phyloP scores from a whole-genome alignment of 2,888 invertebrate species.

The Amphipyra berbera region DNA sequence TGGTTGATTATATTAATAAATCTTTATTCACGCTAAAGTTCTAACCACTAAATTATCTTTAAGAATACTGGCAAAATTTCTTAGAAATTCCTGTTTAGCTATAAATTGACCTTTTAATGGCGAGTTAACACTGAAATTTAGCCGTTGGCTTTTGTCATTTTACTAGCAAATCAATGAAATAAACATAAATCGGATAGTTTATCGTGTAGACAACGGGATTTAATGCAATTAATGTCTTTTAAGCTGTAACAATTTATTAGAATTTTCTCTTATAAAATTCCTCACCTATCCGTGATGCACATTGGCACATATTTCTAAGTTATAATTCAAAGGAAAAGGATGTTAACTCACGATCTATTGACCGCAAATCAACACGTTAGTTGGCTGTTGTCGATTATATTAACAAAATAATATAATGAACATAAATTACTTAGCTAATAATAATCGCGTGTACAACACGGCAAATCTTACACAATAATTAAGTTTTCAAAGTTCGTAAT shows the following conservation, averaged over 20 bases:
- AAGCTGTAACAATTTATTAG: constrained; percentile 1
- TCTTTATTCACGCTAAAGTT: constrained; percentile 5
- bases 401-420: constrained; percentile 23
- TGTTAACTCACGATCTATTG: constrained; percentile 18
- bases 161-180: constrained; percentile 2
- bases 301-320: not conserved
- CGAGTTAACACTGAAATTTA: not conserved
- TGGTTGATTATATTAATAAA: constrained; percentile 3
- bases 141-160: not conserved
- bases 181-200: constrained; percentile 20
- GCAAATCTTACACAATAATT: constrained; percentile 17
- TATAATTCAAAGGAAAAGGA: not conserved
- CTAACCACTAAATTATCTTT: not conserved
- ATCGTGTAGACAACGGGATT: constrained; percentile 10
- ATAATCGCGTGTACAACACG: constrained; percentile 1
- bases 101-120: not conserved
- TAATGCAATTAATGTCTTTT: not conserved
- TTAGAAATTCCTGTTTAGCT: not conserved
- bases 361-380: not conserved
- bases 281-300: not conserved
- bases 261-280: not conserved
- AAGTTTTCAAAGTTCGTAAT: constrained; percentile 12
- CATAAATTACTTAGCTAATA: constrained; percentile 36
- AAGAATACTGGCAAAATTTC: not conserved
- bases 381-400: constrained; percentile 15